Conservation (phyloP, 2,888 invertebrate species). For the Eristalis intricaria region DNA sequence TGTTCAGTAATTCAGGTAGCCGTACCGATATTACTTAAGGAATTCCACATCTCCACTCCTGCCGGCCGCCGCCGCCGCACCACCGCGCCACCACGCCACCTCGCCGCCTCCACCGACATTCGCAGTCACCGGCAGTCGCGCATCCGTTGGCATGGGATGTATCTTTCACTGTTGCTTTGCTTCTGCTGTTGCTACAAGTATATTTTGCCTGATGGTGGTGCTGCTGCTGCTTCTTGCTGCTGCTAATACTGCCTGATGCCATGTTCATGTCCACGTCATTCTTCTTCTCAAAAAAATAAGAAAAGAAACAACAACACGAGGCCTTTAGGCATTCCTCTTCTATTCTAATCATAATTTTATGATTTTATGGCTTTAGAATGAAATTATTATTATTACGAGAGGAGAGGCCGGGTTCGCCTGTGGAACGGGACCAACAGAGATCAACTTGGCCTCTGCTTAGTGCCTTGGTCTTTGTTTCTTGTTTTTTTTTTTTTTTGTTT, state of each 20-base stretch:
- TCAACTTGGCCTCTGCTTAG: constrained; percentile 39
- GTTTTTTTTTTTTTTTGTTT: constrained; percentile 15
- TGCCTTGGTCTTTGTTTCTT: constrained; percentile 6
- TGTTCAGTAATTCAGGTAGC: constrained; percentile 78
- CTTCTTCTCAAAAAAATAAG: neutral
- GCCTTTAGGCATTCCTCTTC: constrained; percentile 38
- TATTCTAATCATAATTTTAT: constrained; percentile 62
- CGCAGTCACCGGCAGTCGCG: neutral
- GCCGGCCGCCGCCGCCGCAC: constrained; percentile 18
- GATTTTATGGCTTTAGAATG: constrained; percentile 57
- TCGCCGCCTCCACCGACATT: constrained; percentile 2
- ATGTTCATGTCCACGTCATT: constrained; percentile 65
- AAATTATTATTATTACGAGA: constrained; percentile 44
- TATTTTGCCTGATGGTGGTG: neutral
- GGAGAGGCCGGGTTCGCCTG: neutral
- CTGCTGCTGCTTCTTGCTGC: constrained; percentile 8
- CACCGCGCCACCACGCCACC: constrained; percentile 9
- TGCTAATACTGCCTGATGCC: constrained; percentile 43
- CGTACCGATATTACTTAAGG: constrained; percentile 75
- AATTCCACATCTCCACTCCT: constrained; percentile 69
- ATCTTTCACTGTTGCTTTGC: constrained; percentile 39
- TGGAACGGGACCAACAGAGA: constrained; percentile 26
- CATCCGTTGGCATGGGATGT: constrained; percentile 45
- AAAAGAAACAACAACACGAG: neutral
- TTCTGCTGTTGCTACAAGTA: neutral